A percentile compares a stretch with the other conserved stretches of the same genome.
phyloP scores from a whole-genome alignment of 2,797 vertebrate species.

The Sphaeramia orbicularis region DNA sequence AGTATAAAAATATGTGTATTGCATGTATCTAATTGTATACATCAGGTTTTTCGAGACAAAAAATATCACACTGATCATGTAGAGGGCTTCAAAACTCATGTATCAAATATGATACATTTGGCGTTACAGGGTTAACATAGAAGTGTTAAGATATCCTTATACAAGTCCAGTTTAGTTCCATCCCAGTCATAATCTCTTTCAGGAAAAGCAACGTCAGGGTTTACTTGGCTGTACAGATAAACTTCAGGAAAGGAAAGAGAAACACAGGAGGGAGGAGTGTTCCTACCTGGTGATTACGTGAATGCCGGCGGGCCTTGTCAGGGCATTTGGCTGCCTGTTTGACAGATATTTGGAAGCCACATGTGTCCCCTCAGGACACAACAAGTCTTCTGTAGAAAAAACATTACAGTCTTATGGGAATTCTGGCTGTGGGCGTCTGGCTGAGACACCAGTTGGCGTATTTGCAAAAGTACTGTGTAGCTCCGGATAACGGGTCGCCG shows the following conservation, averaged over 20 bases:
- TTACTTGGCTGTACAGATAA: constrained; percentile 5
- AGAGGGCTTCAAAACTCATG: too few species aligned
- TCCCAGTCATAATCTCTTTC: not conserved
- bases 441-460: not conserved
- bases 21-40: too few species aligned
- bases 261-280: constrained; percentile 7
- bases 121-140: too few species aligned
- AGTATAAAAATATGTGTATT: too few species aligned
- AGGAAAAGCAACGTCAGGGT: not conserved
- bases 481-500: constrained; percentile 1
- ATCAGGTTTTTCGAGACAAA: too few species aligned
- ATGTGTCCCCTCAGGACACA: constrained; percentile 35
- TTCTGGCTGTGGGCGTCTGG: not conserved
- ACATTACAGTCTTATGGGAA: constrained; percentile 8
- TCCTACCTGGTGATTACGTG: constrained; percentile 20
- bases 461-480: not conserved
- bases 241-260: constrained; percentile 28
- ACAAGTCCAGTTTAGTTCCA: not conserved
- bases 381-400: constrained; percentile 5
- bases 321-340: not conserved
- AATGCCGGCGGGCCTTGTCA: constrained; percentile 37
- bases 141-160: not conserved
- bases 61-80: too few species aligned
- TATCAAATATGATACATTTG: too few species aligned
- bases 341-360: constrained; percentile 26